A percentile compares a stretch with the other conserved stretches of the same genome.
phyloP scores from a whole-genome alignment of 2,797 vertebrate species.

The Neostethus bicornis region DNA sequence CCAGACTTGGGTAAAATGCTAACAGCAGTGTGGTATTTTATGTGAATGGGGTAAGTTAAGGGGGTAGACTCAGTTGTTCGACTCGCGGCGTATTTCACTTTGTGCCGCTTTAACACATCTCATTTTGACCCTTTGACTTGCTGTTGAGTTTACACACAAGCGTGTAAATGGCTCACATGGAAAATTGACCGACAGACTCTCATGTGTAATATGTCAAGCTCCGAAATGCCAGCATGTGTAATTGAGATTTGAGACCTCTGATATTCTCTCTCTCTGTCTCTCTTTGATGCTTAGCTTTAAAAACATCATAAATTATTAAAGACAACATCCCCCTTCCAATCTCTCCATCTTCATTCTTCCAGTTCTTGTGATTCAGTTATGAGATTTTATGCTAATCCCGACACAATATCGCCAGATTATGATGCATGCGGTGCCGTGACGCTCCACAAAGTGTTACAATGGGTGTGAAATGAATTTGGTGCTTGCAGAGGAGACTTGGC shows the following conservation, averaged over 20 bases:
- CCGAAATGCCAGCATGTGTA: slow-evolving; percentile 30
- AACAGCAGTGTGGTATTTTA: slow-evolving; percentile 27
- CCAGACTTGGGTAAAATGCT: slow-evolving; percentile 29
- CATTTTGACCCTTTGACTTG: slow-evolving; percentile 49
- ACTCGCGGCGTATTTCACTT: slow-evolving; percentile 34
- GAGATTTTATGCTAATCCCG: slow-evolving; percentile 79
- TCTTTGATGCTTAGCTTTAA: slow-evolving; percentile 11
- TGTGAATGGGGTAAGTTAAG: slow-evolving; percentile 8
- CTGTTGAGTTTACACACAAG: slow-evolving; percentile 7
- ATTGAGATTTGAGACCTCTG: slow-evolving; percentile 62
- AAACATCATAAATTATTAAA: slow-evolving; percentile 26
- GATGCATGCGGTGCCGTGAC: slow-evolving; percentile 31
- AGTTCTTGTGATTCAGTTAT: slow-evolving; percentile 61
- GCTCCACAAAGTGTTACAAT: slow-evolving; percentile 33
- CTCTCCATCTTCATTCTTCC: slow-evolving; percentile 14
- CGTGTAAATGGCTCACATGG: slow-evolving; percentile 4
- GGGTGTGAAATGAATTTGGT: slow-evolving; percentile 59
- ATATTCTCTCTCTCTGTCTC: slow-evolving; percentile 28
- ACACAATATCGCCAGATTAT: slow-evolving; percentile 79
- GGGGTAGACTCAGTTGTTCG: slow-evolving; percentile 11
- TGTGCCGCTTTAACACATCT: slow-evolving; percentile 14
- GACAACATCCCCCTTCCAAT: background rate
- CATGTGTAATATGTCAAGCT: slow-evolving; percentile 27
- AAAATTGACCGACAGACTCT: slow-evolving; percentile 25
- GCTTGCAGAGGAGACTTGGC: slow-evolving; percentile 39